Evolutionary conservation across 1,140 invertebrate genomes (phyloP), one percentile per base, ranked within the genome.

Genomic region (Agraylea sexmaculata): DNA sequence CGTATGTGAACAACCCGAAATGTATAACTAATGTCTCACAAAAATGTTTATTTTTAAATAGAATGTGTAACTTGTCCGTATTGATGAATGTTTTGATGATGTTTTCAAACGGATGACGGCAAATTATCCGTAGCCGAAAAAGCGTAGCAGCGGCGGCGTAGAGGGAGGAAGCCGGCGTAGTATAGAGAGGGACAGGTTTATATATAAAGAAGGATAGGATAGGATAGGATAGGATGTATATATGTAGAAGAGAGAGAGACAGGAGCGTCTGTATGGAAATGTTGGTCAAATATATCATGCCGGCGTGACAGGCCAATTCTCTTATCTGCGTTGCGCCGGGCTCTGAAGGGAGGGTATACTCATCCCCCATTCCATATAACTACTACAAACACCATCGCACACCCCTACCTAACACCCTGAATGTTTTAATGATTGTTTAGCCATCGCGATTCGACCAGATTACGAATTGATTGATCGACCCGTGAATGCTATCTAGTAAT

Each of bases 231-330:
- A 37, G 37, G 21, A 18, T 34, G 41, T 30, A 39, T 38, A 46
- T 47, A 55, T 49, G 54, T 51, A 51, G 46, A 51, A 41, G 50
- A 53, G 50, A 53, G 56, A 53, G 56, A 59, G 45, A 20, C 45
- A 38, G 50, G 57, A 54, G 57, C 56, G 60, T 60, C 57, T 69
- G 70, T 78, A 79, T 79, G 77, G 75, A 80, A 80, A 80, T 80
- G 75, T 77, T 79, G 77, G 76, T 77, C 77, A 80, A 80, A 82
- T 82, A 82, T 80, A 80, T 80, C 78, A 82, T 80, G 77, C 77
- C 63, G 73, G 74, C 73, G 75, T 80, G 78, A 80, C 78, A 80
- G 78, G 77, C 75, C 78, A 80, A 82, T 82, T 82, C 78, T 80
- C 78, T 80, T 80, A 80, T 82, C 77, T 77, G 55, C 45, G 47